phyloP scores from a whole-genome alignment of 1,140 invertebrate species.

The Lucilia cuprina region DNA sequence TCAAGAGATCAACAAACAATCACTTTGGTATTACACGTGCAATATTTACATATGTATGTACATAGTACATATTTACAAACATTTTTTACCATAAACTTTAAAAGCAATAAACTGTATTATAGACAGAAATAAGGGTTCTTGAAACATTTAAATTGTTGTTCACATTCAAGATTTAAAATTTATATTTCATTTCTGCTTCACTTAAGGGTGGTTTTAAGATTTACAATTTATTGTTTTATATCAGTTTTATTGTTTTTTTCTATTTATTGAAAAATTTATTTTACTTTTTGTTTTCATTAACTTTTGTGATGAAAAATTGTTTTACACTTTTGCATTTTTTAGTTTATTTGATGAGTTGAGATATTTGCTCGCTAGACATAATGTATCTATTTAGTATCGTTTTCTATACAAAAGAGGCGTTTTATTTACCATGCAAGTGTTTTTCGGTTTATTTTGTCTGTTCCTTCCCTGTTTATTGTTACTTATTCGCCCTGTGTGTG shows the following conservation, averaged over 20 bases:
- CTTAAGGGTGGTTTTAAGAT: neutral
- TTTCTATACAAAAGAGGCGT: conserved; percentile 10
- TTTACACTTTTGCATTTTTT: neutral
- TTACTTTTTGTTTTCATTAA: conserved; percentile 32
- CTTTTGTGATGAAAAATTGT: neutral
- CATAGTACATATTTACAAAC: neutral
- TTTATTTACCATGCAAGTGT: conserved; percentile 2
- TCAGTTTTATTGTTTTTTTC: neutral
- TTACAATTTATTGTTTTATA: neutral
- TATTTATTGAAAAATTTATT: conserved; percentile 21
- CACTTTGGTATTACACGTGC: conserved; percentile 25
- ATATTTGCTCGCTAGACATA: neutral
- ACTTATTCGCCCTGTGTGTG: neutral
- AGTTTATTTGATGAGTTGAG: too few species aligned
- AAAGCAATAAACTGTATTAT: neutral
- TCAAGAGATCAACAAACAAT: conserved; percentile 40
- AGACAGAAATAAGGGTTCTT: neutral
- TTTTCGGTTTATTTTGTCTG: neutral
- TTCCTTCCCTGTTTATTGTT: neutral
- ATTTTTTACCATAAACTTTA: neutral
- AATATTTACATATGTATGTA: conserved; percentile 18
- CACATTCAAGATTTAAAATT: neutral
- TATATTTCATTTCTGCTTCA: neutral
- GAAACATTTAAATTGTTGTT: neutral
- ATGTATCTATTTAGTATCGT: conserved; percentile 14